Evolutionary conservation across 2,113 vertebrate genomes (phyloP), one percentile per base, ranked within the genome.

Genomic region (Ctenodactylus gundi): DNA sequence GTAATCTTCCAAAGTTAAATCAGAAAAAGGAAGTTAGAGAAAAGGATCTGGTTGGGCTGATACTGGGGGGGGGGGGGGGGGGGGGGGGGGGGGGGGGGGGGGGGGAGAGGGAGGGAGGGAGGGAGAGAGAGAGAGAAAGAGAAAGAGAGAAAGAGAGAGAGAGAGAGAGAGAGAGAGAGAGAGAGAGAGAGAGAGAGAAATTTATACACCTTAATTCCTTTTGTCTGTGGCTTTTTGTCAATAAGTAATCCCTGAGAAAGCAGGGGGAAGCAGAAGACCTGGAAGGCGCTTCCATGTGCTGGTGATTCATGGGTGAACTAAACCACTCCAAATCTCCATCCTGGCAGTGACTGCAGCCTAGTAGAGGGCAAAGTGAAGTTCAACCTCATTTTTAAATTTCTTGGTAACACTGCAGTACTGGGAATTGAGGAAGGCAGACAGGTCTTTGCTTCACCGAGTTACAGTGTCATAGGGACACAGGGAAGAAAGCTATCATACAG

Each of bases 1-100:
- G n/a, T 41, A 86, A n/a, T 90, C 46, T 81, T 65, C 78, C 68
- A 76, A 91, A 75, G 53, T 51, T 93, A 91, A 91, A 88, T n/a
- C 39, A 17, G 55, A 41, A 88, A 93, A 91, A n/a, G n/a, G n/a
- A n/a, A n/a, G n/a, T 46, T 7, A 67, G 21, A 73, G 65, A 64
- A 88, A n/a, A 88, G 70, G 31, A 80, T 41, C 20, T 89, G 49
- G 41, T 34, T 85, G 57, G 73, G 13, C 20, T 62, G 53, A n/a
- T n/a, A n/a, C n/a, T n/a, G 44, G 46, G 7, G n/a, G 11, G 29
- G 70, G 4, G 62, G 41, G 70, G 21, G 46, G 10, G n/a, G 15
- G 10, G 27, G 25, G 34, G n/a, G 13, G 14, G 25, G 73, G 7
- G 46, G 41, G 18, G 20, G 6, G 34, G 7, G 65, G 6, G 39